These are phyloP conservation scores for Zonitis immaculata DNA, from an alignment of 2,888 invertebrate species.

Conservation along the genomic window DNA sequence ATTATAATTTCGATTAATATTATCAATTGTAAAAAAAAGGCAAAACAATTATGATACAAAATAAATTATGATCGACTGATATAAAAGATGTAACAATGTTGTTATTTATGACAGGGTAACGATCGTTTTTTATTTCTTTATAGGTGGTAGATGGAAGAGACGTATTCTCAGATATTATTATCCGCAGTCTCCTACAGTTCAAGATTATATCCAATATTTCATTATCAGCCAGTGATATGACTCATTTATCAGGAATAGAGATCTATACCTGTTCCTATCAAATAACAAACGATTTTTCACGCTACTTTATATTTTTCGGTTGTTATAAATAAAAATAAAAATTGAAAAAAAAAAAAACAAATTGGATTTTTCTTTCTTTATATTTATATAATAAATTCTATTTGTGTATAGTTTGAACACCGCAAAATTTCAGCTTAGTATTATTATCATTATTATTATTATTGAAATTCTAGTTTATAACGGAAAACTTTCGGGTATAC, in stretches of 20 bases:
- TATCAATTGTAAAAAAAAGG: too few relatives aligned
- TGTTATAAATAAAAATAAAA: too few relatives aligned
- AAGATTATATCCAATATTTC: slow-evolving; percentile 16
- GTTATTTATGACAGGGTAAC: not conserved
- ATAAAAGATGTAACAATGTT: not conserved
- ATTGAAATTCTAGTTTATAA: not conserved
- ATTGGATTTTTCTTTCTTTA: too few relatives aligned
- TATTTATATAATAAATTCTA: too few relatives aligned
- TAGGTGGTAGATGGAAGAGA: slow-evolving; percentile 8
- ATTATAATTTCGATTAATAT: too few relatives aligned
- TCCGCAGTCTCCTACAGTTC: slow-evolving; percentile 14
- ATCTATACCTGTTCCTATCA: not conserved
- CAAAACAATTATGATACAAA: not conserved
- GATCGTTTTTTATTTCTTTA: not conserved
- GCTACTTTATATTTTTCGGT: not conserved
- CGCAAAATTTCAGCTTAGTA: not conserved
- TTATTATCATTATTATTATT: too few relatives aligned
- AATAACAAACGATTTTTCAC: not conserved
- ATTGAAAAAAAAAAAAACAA: too few relatives aligned
- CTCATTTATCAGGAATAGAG: not conserved
- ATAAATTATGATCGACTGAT: not conserved
- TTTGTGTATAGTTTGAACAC: too few relatives aligned
- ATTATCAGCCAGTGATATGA: slow-evolving; percentile 15
- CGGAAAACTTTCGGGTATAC: slow-evolving; percentile 8
- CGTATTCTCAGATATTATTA: slow-evolving; percentile 12